Conservation (phyloP, 2,888 invertebrate genomes). For the Epinotia bilunana region DNA sequence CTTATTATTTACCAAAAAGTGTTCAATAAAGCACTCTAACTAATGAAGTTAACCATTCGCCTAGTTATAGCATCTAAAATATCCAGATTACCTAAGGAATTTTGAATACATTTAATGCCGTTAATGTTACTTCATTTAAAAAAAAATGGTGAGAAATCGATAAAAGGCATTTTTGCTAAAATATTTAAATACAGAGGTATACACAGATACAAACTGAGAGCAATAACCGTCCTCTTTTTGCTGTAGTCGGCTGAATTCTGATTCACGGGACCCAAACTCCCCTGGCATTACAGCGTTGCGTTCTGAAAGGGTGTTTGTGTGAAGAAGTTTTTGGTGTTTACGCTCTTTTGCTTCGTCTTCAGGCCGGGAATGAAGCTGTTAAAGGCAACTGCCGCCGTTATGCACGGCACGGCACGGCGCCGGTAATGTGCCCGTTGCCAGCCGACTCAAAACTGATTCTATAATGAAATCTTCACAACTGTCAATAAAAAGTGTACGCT, state of each 20-base stretch:
- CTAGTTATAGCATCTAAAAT: too few species aligned
- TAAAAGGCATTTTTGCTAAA: neutral
- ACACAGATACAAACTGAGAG: neutral
- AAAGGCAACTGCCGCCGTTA: conserved; percentile 33
- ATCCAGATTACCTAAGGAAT: too few species aligned
- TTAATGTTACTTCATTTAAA: too few species aligned
- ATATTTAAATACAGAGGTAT: neutral
- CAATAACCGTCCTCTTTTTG: conserved; percentile 26
- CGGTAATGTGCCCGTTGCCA: conserved; percentile 26
- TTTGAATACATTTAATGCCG: too few species aligned
- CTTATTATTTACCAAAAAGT: too few species aligned
- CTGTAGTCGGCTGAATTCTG: conserved; percentile 19
- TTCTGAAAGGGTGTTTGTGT: neutral
- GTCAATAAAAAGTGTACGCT: conserved; percentile 14
- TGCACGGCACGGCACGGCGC: conserved; percentile 14
- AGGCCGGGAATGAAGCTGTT: conserved; percentile 22
- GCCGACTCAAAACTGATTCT: conserved; percentile 22
- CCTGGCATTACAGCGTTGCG: neutral
- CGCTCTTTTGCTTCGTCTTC: neutral
- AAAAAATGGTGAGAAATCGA: too few species aligned
- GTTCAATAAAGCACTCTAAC: too few species aligned
- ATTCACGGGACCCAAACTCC: conserved; percentile 12
- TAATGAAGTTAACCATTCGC: too few species aligned
- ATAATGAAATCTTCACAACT: conserved; percentile 29
- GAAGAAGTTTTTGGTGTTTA: neutral